These are phyloP conservation scores for Psophia crepitans DNA, from an alignment of 2,113 vertebrate genomes.

Conservation along the genomic window DNA sequence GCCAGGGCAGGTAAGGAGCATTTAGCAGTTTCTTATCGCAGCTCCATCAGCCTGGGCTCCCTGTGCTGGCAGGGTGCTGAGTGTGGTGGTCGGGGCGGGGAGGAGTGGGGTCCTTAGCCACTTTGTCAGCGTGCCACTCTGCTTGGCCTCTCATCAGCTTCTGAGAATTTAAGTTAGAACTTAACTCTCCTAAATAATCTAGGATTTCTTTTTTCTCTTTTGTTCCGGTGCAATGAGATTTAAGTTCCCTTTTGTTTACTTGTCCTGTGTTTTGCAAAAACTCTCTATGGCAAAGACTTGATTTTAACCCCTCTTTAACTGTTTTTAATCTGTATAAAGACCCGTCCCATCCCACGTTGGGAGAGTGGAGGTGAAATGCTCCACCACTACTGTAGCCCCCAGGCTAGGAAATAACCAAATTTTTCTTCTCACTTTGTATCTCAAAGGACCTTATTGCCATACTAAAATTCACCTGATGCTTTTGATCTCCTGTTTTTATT, in stretches of 20 bases:
- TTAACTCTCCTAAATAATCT: background rate
- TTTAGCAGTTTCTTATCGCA: background rate
- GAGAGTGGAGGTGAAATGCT: background rate
- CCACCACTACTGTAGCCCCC: background rate
- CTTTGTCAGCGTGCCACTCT: background rate
- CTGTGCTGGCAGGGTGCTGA: background rate
- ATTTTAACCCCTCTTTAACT: background rate
- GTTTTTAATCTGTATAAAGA: background rate
- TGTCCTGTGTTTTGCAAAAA: background rate
- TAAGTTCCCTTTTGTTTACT: background rate
- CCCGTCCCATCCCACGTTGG: rapidly evolving
- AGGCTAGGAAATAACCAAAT: background rate
- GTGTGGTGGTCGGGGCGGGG: background rate
- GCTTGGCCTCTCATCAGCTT: background rate
- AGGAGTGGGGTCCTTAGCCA: background rate
- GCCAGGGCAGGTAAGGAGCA: slow-evolving; percentile 54
- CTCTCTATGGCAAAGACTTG: rapidly evolving
- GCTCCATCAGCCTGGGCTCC: background rate
- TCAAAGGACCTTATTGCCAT: background rate
- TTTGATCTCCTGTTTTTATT: background rate
- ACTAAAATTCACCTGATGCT: background rate
- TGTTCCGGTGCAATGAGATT: rapidly evolving
- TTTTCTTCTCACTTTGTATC: background rate
- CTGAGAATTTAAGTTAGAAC: background rate
- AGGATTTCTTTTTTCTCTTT: background rate